Percentiles rank a stretch among this genome's conserved stretches.
These are phyloP conservation scores for Caenorhabditis zanzibari DNA, from an alignment of 2,888 invertebrate genomes.

Conservation along the genomic window DNA sequence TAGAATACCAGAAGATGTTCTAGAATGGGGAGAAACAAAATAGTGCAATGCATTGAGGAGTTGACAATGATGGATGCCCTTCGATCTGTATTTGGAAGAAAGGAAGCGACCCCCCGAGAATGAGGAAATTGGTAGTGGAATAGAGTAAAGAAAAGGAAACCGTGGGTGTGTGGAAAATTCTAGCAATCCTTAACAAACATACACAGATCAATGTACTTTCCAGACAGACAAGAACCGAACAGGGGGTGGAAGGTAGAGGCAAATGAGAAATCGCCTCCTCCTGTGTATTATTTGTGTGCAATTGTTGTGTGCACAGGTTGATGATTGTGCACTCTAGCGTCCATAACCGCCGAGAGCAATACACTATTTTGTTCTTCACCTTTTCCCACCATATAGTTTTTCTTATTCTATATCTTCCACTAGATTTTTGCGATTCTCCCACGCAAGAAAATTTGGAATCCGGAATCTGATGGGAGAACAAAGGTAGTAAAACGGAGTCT, in stretches of 20 bases:
- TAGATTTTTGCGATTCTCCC: constrained; percentile 40
- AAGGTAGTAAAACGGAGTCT: constrained; percentile 54
- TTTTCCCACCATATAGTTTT: constrained; percentile 47
- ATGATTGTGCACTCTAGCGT: constrained; percentile 52
- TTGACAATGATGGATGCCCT: constrained; percentile 50
- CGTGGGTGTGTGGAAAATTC: neutral
- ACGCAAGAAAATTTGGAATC: neutral
- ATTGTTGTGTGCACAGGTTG: constrained; percentile 60
- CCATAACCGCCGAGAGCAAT: constrained; percentile 20
- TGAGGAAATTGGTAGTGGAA: constrained; percentile 8
- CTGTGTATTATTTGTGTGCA: constrained; percentile 49
- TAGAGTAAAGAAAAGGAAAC: too few relatives aligned
- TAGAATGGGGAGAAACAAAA: constrained; percentile 25
- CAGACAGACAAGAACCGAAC: constrained; percentile 1
- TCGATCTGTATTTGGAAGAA: constrained; percentile 34
- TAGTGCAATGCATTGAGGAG: constrained; percentile 56
- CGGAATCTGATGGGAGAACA: constrained; percentile 18
- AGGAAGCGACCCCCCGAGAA: constrained; percentile 12
- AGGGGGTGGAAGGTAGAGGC: neutral
- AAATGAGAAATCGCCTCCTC: constrained; percentile 24
- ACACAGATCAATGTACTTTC: constrained; percentile 1
- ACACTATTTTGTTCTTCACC: constrained; percentile 58
- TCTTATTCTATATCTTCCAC: constrained; percentile 1
- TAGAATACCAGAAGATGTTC: constrained; percentile 21
- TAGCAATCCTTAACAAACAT: neutral